Evolutionary conservation across 2,888 invertebrate genomes (phyloP), one percentile per base, ranked within the genome.

Genomic region (Athalia rosae): DNA sequence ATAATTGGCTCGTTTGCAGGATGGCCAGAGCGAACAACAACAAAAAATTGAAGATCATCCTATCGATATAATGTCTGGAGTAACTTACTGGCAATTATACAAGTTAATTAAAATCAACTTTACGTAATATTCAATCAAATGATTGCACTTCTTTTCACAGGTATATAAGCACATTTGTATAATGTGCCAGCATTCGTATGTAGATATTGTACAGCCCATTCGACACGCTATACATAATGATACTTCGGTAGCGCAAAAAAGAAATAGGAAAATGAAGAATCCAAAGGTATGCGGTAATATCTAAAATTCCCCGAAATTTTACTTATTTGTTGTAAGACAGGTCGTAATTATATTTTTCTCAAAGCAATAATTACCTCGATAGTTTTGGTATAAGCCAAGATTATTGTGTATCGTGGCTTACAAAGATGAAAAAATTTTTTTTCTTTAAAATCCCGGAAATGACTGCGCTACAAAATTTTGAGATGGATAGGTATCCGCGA

Each of bases 41-140:
- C 28, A 28, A 28, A 28, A 45, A 61, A 61, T 9, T 47, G 63
- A 63, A 63, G n/a, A 63, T 45, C 41, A 5, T 67, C 7, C 45
- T 15, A 28, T 50, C 11, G 53, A 67, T 28, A n/a, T 6, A 50
- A 50, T 28, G 3, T 7, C n/a, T 67, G 15, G 11, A 67, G 28
- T 41, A 7, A 11, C 50, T 41, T 13, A 63, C 13, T 15, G 1
- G 28, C n/a, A 53, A 67, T 41, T 67, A 53, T 11, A 50, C 15
- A 53, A 28, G 53, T 53, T 67, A 11, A 28, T 15, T 67, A 41
- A 53, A 67, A 28, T 28, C 5, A 15, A 9, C 28, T 48, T 53
- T 28, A 67, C 28, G 53, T 53, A 67, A 67, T 53, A 9, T 41
- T 5, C 53, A 7, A 67, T 67, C 28, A 67, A 15, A 28, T 67